A percentile compares a stretch with the other conserved stretches of the same genome.
Conservation (phyloP, 2,888 invertebrate species). For the Drosophila formosana region DNA sequence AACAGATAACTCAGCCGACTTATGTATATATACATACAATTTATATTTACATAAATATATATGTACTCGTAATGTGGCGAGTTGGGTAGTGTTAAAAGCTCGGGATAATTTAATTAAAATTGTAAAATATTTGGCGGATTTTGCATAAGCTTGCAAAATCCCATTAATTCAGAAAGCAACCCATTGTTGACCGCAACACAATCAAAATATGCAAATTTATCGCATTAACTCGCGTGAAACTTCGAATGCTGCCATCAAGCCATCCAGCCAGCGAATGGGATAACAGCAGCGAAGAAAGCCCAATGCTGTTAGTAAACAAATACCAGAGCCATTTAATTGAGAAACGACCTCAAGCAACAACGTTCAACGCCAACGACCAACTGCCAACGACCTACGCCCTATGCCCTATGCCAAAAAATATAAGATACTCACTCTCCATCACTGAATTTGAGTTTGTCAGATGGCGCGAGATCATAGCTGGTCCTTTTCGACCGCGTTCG, state of each 20-base stretch:
- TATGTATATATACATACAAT: constrained; percentile 7
- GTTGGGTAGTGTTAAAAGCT: constrained; percentile 59
- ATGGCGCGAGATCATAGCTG: constrained; percentile 30
- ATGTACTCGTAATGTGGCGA: constrained; percentile 6
- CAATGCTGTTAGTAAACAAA: constrained; percentile 63
- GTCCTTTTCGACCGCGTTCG: constrained; percentile 1
- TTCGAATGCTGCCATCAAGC: constrained; percentile 44
- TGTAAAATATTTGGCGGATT: constrained; percentile 81
- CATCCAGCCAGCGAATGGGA: constrained; percentile 37
- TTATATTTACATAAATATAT: constrained; percentile 14
- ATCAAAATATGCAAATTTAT: constrained; percentile 84
- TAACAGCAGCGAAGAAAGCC: constrained; percentile 46
- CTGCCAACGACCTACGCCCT: neutral
- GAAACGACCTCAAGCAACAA: constrained; percentile 56
- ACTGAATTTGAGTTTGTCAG: neutral
- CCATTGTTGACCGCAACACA: constrained; percentile 82
- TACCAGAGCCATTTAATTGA: constrained; percentile 71
- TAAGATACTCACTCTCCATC: constrained; percentile 19
- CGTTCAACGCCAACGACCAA: constrained; percentile 2
- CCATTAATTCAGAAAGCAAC: constrained; percentile 83
- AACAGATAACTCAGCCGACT: constrained; percentile 28
- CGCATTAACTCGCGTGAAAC: constrained; percentile 82
- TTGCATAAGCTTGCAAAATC: constrained; percentile 82
- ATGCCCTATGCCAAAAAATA: constrained; percentile 7
- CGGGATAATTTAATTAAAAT: constrained; percentile 81